Evolutionary conservation across 2,797 vertebrate species (phyloP), one percentile per base, ranked within the genome.

Genomic region (Cynopterus sphinx): DNA sequence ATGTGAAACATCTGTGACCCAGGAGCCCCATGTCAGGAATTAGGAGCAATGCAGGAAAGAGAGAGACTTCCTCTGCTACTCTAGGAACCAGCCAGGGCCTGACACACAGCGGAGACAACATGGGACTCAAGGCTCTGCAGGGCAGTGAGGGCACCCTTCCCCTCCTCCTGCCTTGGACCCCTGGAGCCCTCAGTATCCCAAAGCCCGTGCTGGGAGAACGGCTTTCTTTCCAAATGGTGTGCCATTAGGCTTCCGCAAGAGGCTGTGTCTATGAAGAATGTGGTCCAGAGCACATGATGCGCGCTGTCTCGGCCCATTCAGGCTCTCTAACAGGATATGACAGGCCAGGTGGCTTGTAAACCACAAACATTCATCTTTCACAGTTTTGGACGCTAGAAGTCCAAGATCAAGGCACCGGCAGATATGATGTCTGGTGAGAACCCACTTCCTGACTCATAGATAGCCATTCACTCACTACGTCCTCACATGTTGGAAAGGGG

Each of bases 181-280:
- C 17, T 2, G 1, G 36, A 49, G 5, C 39, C 26, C 59, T 43
- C 6, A 0, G 49, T 17, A 8, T 33, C 86, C n/a, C 3, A 0
- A 31, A 43, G 31, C 46, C n/a, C 16, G 59, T 21, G 9, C 75
- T 6, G 49, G 26, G 39, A 36, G 11, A 53, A 19, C 0, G 53
- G 74, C 12, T 13, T 6, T 70, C 33, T n/a, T n/a, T 26, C 39
- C 39, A 17, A 5, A 26, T 70, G 16, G 1, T 9, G 4, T 19
- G 22, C 15, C 2, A 0, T 2, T 2, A 33, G 71, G 12, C 63
- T 39, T 26, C 46, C 0, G 3, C 33, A 0, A 10, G 2, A 3
- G 53, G 26, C 59, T 17, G 24, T 41, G 31, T 61, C 31, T 10
- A 2, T 17, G 33, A 67, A 46, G 19, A 22, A 36, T 0, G 74